phyloP scores from a whole-genome alignment of 2,113 vertebrate genomes.

The Coryphaenoides rupestris region DNA sequence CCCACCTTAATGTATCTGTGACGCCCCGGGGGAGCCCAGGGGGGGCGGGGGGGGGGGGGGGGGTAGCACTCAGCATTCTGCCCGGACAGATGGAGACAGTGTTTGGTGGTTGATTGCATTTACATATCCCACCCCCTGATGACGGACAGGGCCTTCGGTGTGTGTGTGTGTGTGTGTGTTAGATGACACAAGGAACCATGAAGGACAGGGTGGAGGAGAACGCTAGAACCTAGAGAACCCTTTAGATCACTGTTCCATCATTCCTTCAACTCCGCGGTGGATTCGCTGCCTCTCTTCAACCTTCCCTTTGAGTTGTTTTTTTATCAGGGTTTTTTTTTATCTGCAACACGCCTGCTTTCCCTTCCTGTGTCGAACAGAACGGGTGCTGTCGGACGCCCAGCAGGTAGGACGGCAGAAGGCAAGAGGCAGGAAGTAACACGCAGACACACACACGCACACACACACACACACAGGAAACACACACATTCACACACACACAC shows the following conservation, averaged over 20 bases:
- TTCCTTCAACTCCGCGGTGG: background rate
- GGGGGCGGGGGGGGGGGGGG: no score
- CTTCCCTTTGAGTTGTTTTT: background rate
- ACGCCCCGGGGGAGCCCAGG: conserved; percentile 55
- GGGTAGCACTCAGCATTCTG: conserved; percentile 67
- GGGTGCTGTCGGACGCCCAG: conserved; percentile 30
- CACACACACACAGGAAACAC: conserved; percentile 16
- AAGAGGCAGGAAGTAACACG: conserved; percentile 27
- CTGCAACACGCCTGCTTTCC: background rate
- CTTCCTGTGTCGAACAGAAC: conserved; percentile 25
- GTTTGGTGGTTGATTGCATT: conserved; percentile 68
- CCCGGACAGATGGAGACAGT: conserved; percentile 66
- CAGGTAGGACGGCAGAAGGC: conserved; percentile 48
- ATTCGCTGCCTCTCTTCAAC: background rate
- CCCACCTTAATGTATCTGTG: background rate
- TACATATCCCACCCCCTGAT: conserved; percentile 55
- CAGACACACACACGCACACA: conserved; percentile 8
- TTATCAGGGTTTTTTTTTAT: background rate
- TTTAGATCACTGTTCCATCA: background rate
- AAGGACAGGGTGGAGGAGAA: no score
- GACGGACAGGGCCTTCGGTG: conserved; percentile 27
- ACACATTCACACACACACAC: conserved; percentile 3
- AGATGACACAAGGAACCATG: conserved; percentile 18
- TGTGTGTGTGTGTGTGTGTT: conserved; percentile 20
- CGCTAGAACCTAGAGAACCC: no score